Evolutionary conservation across 2,797 vertebrate species (phyloP), one percentile per base, ranked within the genome.

Genomic region (Otolemur crassicaudatus): DNA sequence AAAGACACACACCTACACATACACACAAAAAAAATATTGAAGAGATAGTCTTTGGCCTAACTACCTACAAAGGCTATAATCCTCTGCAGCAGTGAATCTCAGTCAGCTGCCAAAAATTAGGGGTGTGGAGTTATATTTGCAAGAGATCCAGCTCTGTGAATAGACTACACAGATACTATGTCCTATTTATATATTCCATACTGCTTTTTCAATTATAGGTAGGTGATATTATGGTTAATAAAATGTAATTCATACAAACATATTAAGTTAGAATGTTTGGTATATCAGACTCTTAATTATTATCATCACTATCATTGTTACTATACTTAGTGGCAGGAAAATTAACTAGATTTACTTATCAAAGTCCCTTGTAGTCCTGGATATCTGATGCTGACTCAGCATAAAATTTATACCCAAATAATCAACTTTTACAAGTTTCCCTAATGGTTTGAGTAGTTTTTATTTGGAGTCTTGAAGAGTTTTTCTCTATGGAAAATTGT

Each of bases 161-260:
- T 27, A 58, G 25, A 9, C 31, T 87, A 60, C 70, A 77, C 34
- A 79, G 67, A 69, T 85, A 65, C 40, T 22, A 49, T 73, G 17
- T 81, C 58, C 84, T 73, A 12, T 40, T 49, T 6, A 61, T 58
- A 29, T 72, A 73, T n/a, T 56, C 34, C 34, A 89, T 61, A 76
- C 20, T 76, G 17, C 11, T 19, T 92, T 79, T 91, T 49, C 9
- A 91, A 19, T 53, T 65, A 29, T 63, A 67, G 12, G 49, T 37
- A 77, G 63, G 76, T 14, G 37, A 87, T 34, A 63, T 11, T 40
- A n/a, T 72, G 27, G 5, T 85, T 76, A 70, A 76, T 63, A 70
- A 76, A 40, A 16, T 84, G 11, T 20, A 94, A 67, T 83, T 91
- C 7, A 56, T 29, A 69, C 37, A 96, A 90, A 92, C 49, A 79